Evolutionary conservation across 2,888 invertebrate genomes (phyloP), one percentile per base, ranked within the genome.

Genomic region (Nezara viridula): DNA sequence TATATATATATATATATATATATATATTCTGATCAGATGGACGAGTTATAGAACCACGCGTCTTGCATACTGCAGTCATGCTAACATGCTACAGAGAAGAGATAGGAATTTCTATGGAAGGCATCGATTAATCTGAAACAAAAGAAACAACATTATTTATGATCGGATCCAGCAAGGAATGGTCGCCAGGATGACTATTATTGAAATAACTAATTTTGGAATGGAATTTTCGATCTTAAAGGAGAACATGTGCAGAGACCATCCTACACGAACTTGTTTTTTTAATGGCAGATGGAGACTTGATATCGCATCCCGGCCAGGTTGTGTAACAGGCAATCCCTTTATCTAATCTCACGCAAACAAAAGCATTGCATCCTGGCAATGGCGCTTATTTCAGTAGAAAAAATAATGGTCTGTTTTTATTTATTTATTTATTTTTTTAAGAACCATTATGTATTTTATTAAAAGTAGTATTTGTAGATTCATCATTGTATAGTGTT

Each of bases 261-360:
- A 37, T 73, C 37, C 66, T 37, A 73, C 66, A 37, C 66, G 37
- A 55, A 9, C 55, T 10, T 55, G 14, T n/a, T 27, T n/a, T 5
- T 73, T 73, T 73, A 14, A 73, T 73, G 66, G 37, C 66, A 73
- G 66, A 73, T 73, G 66, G 66, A 73, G 66, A 19, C 66, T 21
- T 73, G 66, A 73, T 73, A 73, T 27, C 66, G 66, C 66, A 73
- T 37, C 66, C 66, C 37, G 66, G 32, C 32, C 32, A 21, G 66
- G 66, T 73, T 73, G 27, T 73, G 66, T 37, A 73, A 73, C 4
- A 19, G 16, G 19, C 19, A 37, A 73, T 73, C 37, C 66, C 21
- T 73, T 73, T 73, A 73, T 73, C 66, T 73, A 37, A 73, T 73
- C 66, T 73, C 37, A 7, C 1, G 19, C 37, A 73, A 73, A 73